Conservation (phyloP, 2,888 invertebrate genomes). For the Drosophila yooni region DNA sequence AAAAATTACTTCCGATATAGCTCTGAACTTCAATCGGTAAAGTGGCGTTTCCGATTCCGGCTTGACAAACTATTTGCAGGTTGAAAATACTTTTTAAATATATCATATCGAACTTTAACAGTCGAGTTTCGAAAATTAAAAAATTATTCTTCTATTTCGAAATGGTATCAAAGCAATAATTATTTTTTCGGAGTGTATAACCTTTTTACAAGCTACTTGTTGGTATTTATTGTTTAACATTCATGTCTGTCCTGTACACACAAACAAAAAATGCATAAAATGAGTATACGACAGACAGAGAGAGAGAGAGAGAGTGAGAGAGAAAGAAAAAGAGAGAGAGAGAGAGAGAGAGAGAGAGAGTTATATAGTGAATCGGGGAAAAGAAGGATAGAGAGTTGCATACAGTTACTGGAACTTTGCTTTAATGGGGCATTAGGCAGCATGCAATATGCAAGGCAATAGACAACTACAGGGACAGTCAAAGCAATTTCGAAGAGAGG, state of each 20-base stretch:
- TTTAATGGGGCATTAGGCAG: constrained; percentile 62
- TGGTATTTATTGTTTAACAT: constrained; percentile 61
- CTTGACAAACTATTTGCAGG: too few relatives aligned
- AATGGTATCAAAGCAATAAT: not conserved
- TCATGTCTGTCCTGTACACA: constrained; percentile 35
- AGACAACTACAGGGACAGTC: constrained; percentile 3
- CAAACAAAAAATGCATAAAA: constrained; percentile 55
- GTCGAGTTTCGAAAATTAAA: not conserved
- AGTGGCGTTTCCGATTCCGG: not conserved
- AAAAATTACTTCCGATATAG: not conserved
- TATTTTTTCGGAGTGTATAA: not conserved
- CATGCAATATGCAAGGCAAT: constrained; percentile 53
- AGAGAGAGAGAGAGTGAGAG: not conserved
- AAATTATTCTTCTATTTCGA: not conserved
- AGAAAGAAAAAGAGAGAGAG: too few relatives aligned
- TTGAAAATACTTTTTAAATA: too few relatives aligned
- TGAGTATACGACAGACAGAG: constrained; percentile 17
- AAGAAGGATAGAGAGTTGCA: not conserved
- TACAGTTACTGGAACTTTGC: constrained; percentile 38
- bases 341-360: not conserved
- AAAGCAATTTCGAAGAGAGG: not conserved
- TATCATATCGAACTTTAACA: not conserved
- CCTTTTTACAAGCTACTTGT: constrained; percentile 27
- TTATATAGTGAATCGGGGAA: not conserved
- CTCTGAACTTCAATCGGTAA: too few relatives aligned